Percentiles rank a stretch among this genome's conserved stretches.
Conservation (phyloP, 2,113 vertebrate species). For the Dasyurus viverrinus region DNA sequence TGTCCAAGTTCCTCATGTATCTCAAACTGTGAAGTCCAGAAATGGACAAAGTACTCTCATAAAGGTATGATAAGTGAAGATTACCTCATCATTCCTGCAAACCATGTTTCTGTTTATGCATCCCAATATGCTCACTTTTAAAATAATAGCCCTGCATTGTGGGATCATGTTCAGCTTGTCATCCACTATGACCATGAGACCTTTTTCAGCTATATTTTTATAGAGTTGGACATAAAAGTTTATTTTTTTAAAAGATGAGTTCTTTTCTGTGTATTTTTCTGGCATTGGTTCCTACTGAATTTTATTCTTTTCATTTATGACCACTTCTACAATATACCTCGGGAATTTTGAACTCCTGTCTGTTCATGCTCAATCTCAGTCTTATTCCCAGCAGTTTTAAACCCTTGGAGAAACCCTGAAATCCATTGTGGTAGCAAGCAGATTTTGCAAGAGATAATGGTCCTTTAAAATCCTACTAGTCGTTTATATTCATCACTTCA, state of each 20-base stretch:
- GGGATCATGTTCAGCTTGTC: conserved; percentile 6
- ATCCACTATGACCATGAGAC: background rate
- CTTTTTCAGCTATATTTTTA: background rate
- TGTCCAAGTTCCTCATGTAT: conserved; percentile 42
- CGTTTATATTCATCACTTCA: background rate
- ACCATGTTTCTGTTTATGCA: background rate
- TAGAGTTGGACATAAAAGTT: conserved; percentile 35
- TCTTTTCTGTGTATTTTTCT: conserved; percentile 44
- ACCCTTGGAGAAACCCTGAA: conserved; percentile 17
- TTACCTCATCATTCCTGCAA: conserved; percentile 37
- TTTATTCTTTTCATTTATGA: conserved; percentile 38
- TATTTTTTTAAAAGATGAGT: conserved; percentile 27
- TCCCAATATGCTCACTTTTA: conserved; percentile 17
- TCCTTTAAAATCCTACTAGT: background rate
- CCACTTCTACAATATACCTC: conserved; percentile 24
- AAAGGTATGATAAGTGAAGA: conserved; percentile 52
- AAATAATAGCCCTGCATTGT: background rate
- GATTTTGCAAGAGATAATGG: background rate
- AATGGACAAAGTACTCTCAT: conserved; percentile 50
- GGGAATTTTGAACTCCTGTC: conserved; percentile 37
- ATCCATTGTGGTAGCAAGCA: background rate
- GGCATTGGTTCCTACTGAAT: conserved; percentile 29
- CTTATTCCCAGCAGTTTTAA: conserved; percentile 57
- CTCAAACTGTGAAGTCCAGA: conserved; percentile 27
- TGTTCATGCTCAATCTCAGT: conserved; percentile 54